Evolutionary conservation across 1,140 invertebrate genomes (phyloP).

Genomic region (Pseudomyrmex pallidus): DNA sequence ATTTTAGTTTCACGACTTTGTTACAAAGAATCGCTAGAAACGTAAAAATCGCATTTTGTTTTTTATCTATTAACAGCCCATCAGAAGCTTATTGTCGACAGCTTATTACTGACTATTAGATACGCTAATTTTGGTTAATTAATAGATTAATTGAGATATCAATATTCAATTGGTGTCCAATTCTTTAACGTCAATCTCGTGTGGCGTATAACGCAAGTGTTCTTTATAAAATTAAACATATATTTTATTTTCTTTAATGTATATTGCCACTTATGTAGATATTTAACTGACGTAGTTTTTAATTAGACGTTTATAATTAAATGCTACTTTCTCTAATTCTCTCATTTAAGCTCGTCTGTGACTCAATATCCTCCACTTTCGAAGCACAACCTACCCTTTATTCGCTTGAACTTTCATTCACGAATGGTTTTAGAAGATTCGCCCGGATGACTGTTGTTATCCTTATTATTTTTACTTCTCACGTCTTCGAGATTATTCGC

Average conservation of each 20-base stretch:
- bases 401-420: background rate
- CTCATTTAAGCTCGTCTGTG: background rate
- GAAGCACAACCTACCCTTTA: too few species aligned
- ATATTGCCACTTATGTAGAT: too few species aligned
- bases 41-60: constrained; percentile 18
- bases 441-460: background rate
- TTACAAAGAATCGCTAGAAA: constrained; percentile 11
- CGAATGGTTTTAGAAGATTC: constrained; percentile 3
- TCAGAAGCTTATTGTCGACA: background rate
- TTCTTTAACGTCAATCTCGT: too few species aligned
- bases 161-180: background rate
- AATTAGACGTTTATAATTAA: constrained; percentile 14
- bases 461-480: constrained; percentile 8
- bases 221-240: constrained; percentile 1
- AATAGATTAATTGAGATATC: constrained; percentile 14
- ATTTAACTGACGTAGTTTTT: constrained; percentile 10
- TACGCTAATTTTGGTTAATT: background rate
- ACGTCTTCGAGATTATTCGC: background rate
- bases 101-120: background rate
- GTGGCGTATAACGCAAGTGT: background rate
- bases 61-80: constrained; percentile 1
- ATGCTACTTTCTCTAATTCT: constrained; percentile 13
- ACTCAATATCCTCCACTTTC: background rate
- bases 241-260: background rate
- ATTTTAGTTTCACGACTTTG: background rate